phyloP scores from a whole-genome alignment of 2,888 invertebrate genomes.

The Cinara cedri region DNA sequence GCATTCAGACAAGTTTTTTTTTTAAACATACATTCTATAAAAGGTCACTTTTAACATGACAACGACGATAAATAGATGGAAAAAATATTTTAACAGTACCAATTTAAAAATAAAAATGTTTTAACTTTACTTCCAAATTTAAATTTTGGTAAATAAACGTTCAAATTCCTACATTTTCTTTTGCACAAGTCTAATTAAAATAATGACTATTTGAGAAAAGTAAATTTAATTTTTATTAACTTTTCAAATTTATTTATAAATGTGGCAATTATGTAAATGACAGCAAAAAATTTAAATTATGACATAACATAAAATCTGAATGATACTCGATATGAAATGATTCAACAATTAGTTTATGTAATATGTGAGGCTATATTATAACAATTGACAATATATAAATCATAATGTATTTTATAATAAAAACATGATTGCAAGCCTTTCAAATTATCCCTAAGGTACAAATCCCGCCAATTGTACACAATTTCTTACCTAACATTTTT shows the following conservation, averaged over 20 bases:
- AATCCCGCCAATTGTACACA: constrained; percentile 42
- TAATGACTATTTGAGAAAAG: neutral
- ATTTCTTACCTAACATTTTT: constrained; percentile 44
- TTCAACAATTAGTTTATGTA: constrained; percentile 31
- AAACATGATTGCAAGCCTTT: constrained; percentile 38
- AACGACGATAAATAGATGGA: neutral
- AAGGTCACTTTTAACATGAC: no score
- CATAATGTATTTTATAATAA: constrained; percentile 36
- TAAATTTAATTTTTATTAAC: constrained; percentile 9
- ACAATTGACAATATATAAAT: constrained; percentile 50
- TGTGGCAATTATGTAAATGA: neutral
- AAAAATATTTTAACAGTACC: constrained; percentile 9
- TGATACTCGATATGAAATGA: constrained; percentile 32
- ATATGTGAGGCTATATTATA: constrained; percentile 1
- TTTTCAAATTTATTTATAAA: constrained; percentile 20
- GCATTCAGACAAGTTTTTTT: no score
- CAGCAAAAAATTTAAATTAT: neutral
- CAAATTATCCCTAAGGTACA: constrained; percentile 38
- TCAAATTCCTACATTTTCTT: neutral
- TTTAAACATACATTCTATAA: no score
- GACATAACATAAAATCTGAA: constrained; percentile 5
- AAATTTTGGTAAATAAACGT: neutral
- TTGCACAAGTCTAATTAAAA: neutral
- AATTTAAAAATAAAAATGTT: neutral
- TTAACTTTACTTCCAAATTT: neutral